phyloP scores from a whole-genome alignment of 2,797 vertebrate genomes.

The Hemitrygon akajei region DNA sequence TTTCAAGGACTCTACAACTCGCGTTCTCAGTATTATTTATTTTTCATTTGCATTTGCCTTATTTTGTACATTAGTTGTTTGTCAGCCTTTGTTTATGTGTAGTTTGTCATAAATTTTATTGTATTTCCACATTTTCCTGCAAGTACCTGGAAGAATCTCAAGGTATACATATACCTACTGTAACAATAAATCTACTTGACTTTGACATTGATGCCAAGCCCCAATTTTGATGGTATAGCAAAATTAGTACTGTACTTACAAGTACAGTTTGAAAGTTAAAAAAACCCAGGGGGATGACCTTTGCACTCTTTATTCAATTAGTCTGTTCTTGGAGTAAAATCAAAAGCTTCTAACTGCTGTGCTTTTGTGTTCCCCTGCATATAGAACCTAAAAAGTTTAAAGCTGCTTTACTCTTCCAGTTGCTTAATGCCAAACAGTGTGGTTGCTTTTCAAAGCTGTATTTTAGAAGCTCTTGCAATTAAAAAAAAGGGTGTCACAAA shows the following conservation, averaged over 20 bases:
- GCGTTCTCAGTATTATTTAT: too few relatives aligned
- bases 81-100: too few relatives aligned
- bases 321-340: background rate
- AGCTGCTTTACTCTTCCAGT: background rate
- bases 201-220: background rate
- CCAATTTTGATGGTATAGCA: background rate
- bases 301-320: background rate
- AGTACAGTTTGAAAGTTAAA: background rate
- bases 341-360: background rate
- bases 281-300: background rate
- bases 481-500: background rate
- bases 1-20: too few relatives aligned
- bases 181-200: too few relatives aligned
- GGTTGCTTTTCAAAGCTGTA: background rate
- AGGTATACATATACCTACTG: too few relatives aligned
- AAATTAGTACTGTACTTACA: background rate
- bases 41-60: too few relatives aligned
- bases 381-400: background rate
- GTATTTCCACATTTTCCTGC: too few relatives aligned
- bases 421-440: too few relatives aligned
- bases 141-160: too few relatives aligned
- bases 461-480: background rate
- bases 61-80: too few relatives aligned
- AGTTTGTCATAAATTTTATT: too few relatives aligned
- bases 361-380: background rate